Conservation (phyloP, 1,140 invertebrate species). For the Eriocheir sinensis region DNA sequence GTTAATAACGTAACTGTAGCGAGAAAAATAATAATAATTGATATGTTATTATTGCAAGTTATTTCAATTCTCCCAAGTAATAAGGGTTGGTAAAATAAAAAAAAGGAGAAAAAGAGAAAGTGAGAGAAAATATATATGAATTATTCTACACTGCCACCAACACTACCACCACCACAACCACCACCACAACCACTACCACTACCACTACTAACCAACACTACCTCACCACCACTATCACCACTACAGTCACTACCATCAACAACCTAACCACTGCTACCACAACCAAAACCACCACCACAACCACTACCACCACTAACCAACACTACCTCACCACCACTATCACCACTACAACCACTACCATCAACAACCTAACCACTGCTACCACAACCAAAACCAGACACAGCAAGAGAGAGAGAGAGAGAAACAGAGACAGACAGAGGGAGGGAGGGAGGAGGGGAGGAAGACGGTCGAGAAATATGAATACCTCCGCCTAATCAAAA, state of each 20-base stretch:
- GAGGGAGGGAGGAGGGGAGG: too few species aligned
- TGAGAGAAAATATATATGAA: background rate
- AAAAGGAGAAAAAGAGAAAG: background rate
- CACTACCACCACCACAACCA: background rate
- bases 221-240: too few species aligned
- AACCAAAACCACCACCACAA: background rate
- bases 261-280: too few species aligned
- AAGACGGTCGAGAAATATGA: slow-evolving; percentile 61
- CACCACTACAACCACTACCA: slow-evolving; percentile 7
- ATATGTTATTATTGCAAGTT: background rate
- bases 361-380: too few species aligned
- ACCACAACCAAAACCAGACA: too few species aligned
- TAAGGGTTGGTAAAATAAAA: too few species aligned
- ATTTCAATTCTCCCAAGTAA: background rate
- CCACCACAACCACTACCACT: background rate
- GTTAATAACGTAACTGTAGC: too few species aligned
- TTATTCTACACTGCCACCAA: background rate
- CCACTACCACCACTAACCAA: too few species aligned
- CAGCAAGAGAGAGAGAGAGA: too few species aligned
- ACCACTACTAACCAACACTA: background rate
- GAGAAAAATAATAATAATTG: too few species aligned
- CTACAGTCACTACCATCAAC: too few species aligned
- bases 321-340: background rate
- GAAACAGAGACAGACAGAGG: too few species aligned
- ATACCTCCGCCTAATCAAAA: slow-evolving; percentile 68